Conservation (phyloP, 2,797 vertebrate genomes). For the Aratinga solstitialis region DNA sequence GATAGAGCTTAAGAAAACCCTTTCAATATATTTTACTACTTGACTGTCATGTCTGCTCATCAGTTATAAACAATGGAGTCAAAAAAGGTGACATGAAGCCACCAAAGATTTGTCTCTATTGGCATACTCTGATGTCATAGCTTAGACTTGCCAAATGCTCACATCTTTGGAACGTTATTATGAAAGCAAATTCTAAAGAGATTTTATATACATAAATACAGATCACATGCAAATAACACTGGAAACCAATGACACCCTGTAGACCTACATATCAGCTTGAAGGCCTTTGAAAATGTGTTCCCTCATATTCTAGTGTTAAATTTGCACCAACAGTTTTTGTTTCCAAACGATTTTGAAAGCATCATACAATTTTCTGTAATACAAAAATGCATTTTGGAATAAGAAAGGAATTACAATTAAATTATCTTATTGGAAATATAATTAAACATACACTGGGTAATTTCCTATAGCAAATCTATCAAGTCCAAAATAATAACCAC, state of each 20-base stretch:
- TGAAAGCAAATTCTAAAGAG: neutral
- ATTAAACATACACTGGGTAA: neutral
- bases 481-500: neutral
- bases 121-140: neutral
- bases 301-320: neutral
- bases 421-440: neutral
- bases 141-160: constrained; percentile 8
- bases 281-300: neutral
- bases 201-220: constrained; percentile 7
- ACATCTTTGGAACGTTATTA: neutral
- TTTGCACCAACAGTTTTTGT: neutral
- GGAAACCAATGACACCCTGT: neutral
- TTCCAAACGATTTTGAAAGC: neutral
- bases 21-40: constrained; percentile 21
- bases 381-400: neutral
- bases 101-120: neutral
- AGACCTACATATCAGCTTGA: neutral
- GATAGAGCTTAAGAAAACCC: neutral
- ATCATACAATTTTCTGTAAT: neutral
- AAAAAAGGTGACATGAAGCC: neutral
- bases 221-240: neutral
- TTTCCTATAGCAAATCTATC: neutral
- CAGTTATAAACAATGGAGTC: neutral
- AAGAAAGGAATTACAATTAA: neutral
- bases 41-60: neutral